Percentiles rank a stretch among this genome's conserved stretches.
phyloP scores from a whole-genome alignment of 2,888 invertebrate species.

The Epistrophe eligans region DNA sequence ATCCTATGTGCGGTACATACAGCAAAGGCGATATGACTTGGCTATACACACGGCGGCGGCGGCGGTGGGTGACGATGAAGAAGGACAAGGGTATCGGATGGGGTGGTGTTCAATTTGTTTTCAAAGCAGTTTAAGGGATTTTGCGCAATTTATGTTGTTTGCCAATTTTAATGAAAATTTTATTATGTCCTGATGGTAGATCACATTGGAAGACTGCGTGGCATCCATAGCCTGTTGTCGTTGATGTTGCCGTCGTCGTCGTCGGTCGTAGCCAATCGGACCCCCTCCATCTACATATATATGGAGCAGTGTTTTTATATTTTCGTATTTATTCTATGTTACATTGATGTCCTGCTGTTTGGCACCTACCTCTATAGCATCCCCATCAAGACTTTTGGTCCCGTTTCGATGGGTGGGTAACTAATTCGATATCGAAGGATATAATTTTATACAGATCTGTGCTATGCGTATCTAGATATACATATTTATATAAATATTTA shows the following conservation, averaged over 20 bases:
- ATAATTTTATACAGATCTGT: conserved; percentile 57
- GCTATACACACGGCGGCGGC: conserved; percentile 4
- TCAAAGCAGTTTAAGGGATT: conserved; percentile 79
- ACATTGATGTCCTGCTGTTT: conserved; percentile 72
- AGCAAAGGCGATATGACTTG: background rate
- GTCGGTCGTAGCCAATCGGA: conserved; percentile 23
- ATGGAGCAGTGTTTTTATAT: conserved; percentile 8
- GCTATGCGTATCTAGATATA: conserved; percentile 11
- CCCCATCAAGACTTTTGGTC: background rate
- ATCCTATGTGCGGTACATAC: conserved; percentile 15
- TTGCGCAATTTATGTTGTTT: conserved; percentile 79
- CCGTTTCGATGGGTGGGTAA: conserved; percentile 5
- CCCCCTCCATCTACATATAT: conserved; percentile 6
- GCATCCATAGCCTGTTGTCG: conserved; percentile 21
- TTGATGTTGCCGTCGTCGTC: conserved; percentile 1
- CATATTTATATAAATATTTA: conserved; percentile 1
- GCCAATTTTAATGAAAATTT: conserved; percentile 79
- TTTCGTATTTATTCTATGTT: conserved; percentile 59
- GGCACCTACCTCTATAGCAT: conserved; percentile 65
- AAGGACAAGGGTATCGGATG: conserved; percentile 1
- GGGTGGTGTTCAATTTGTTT: conserved; percentile 77
- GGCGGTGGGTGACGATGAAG: conserved; percentile 3
- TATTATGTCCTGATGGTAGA: conserved; percentile 76
- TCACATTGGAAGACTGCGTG: conserved; percentile 61
- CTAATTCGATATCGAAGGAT: conserved; percentile 72